A percentile compares a stretch with the other conserved stretches of the same genome.
phyloP scores from a whole-genome alignment of 2,113 vertebrate species.

The Platysteira castanea region DNA sequence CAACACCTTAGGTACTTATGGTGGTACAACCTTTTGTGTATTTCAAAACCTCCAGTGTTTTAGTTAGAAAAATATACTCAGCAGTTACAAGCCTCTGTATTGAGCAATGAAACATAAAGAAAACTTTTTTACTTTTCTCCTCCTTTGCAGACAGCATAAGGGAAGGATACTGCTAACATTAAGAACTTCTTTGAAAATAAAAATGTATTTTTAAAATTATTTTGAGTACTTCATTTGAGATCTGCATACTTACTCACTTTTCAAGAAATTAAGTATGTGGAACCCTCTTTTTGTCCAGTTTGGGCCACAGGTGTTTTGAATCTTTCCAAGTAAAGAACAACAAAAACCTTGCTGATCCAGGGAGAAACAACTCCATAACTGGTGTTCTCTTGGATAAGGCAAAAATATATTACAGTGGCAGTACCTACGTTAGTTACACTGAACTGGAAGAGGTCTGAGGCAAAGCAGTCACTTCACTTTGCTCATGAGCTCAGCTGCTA shows the following conservation, averaged over 20 bases:
- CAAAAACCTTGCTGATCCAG: neutral
- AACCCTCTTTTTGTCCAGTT: neutral
- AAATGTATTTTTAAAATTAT: neutral
- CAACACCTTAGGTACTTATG: neutral
- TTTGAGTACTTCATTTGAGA: neutral
- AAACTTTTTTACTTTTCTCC: neutral
- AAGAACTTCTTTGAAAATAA: neutral
- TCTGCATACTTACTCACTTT: neutral
- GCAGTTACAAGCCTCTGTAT: neutral
- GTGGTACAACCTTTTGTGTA: neutral
- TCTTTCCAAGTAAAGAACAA: neutral
- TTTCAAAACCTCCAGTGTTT: neutral
- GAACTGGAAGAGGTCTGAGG: neutral
- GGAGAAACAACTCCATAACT: neutral
- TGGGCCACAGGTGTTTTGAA: neutral
- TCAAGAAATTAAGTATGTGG: neutral
- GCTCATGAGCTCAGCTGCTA: neutral
- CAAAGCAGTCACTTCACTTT: conserved; percentile 21
- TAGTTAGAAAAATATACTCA: neutral
- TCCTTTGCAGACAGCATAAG: neutral
- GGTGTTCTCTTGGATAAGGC: neutral
- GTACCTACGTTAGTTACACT: neutral
- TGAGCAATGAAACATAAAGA: neutral
- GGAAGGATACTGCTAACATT: neutral
- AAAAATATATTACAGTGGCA: neutral